Evolutionary conservation across 2,888 invertebrate species (phyloP).

Genomic region (Drosophila maculinotata): DNA sequence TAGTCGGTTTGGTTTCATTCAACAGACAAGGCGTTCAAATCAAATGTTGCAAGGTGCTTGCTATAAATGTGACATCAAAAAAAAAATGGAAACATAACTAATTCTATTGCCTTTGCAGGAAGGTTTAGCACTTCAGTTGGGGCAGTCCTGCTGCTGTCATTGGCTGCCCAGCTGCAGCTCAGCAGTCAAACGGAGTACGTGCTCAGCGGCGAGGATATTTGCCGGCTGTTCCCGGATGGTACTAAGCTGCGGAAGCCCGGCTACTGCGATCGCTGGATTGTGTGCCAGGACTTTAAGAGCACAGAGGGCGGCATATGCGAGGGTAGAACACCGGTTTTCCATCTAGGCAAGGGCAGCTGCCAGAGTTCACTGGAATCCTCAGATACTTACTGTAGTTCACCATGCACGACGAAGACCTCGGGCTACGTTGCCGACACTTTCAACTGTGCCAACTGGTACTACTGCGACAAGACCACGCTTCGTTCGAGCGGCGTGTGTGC

Average conservation of each 20-base stretch:
- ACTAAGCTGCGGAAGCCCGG: constrained; percentile 73
- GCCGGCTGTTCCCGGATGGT: constrained; percentile 69
- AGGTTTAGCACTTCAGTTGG: neutral
- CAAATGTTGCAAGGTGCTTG: constrained; percentile 50
- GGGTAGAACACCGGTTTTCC: constrained; percentile 10
- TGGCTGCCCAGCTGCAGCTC: constrained; percentile 25
- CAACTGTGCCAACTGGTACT: constrained; percentile 74
- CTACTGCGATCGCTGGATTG: constrained; percentile 59
- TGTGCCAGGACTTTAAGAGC: constrained; percentile 55
- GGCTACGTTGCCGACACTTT: constrained; percentile 60
- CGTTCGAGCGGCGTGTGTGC: constrained; percentile 55
- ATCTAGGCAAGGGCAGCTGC: constrained; percentile 27
- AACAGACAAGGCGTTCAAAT: constrained; percentile 9
- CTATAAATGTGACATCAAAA: neutral
- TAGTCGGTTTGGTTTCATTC: constrained; percentile 34
- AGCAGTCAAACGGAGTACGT: constrained; percentile 57
- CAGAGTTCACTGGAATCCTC: neutral
- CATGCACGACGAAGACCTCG: constrained; percentile 52
- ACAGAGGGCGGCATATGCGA: constrained; percentile 13
- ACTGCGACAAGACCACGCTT: constrained; percentile 40
- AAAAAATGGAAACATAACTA: too few relatives aligned
- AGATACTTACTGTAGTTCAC: constrained; percentile 65
- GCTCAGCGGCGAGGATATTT: constrained; percentile 61
- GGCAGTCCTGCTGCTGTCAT: constrained; percentile 32
- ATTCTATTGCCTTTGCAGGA: constrained; percentile 24